Conservation (phyloP, 2,113 vertebrate species). For the Carassius auratus region DNA sequence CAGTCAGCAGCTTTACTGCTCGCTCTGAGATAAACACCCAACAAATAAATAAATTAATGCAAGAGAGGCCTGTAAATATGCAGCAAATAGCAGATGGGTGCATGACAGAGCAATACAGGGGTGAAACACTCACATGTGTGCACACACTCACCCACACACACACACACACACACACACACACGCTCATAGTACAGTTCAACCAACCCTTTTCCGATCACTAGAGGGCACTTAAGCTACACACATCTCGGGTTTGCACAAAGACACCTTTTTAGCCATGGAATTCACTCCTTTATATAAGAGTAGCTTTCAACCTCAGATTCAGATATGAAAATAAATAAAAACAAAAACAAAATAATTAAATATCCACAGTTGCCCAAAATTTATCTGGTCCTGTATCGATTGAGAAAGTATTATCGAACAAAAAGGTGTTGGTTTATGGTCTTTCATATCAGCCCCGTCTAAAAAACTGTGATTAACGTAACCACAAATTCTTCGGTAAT, state of each 20-base stretch:
- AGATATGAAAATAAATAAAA: constrained; percentile 7
- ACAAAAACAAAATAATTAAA: not conserved
- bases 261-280: constrained; percentile 19
- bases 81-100: constrained; percentile 44
- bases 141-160: not conserved
- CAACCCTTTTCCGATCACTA: constrained; percentile 64
- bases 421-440: not conserved
- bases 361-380: constrained; percentile 20
- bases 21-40: constrained; percentile 53
- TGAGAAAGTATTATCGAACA: constrained; percentile 15
- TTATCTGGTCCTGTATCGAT: not conserved
- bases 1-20: constrained; percentile 53
- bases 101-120: constrained; percentile 41
- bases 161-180: not conserved
- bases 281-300: constrained; percentile 32
- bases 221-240: constrained; percentile 75
- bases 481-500: not conserved
- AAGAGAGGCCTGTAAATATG: constrained; percentile 50
- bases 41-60: constrained; percentile 56
- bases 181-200: not conserved
- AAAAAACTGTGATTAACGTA: not conserved
- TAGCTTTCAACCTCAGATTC: constrained; percentile 35
- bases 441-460: not conserved
- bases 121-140: constrained; percentile 13
- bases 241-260: constrained; percentile 1